Evolutionary conservation across 2,888 invertebrate species (phyloP), one percentile per base, ranked within the genome.

Genomic region (Peribatodes rhomboidaria): DNA sequence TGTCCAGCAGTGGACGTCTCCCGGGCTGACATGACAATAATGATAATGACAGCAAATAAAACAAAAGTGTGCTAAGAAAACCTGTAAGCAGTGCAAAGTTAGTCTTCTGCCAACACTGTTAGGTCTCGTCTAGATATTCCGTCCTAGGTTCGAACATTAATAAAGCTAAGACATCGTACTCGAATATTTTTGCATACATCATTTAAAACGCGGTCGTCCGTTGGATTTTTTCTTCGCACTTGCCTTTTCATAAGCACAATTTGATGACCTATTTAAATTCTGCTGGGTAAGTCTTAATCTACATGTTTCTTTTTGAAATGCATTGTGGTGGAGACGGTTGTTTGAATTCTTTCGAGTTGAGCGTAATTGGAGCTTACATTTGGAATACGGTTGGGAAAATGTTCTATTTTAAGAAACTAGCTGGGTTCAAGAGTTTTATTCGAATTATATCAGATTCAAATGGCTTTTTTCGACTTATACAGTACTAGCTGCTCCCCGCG

Each of bases 121-220:
- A 20, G n/a, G 6, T 37, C 14, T 61, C 11, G n/a, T 18, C 53
- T 57, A 68, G 57, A 72, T 62, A 66, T 69, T 68, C 67, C 31
- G 27, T 54, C 52, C 63, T 67, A 67, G 65, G 65, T 63, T 60
- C 53, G 53, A 64, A 69, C 71, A 72, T 74, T 72, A 71, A 73
- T 74, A 74, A 68, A 65, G 67, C 68, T 69, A 63, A 70, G 70
- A 69, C 70, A 47, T 57, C 50, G 64, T 72, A 61, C 75, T 73
- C 70, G 75, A 76, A 75, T 76, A 74, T 65, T 65, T 75, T 76
- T 71, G 72, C 76, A 74, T 76, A 70, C 61, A 74, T 70, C 72
- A 69, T 52, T 52, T 55, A 46, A 47, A 65, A 65, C 54, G 63
- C 61, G 64, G 65, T 47, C 60, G 66, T 35, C 54, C 14, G 42